These are phyloP conservation scores for Patagioenas fasciata DNA, from an alignment of 2,113 vertebrate genomes.

Conservation along the genomic window DNA sequence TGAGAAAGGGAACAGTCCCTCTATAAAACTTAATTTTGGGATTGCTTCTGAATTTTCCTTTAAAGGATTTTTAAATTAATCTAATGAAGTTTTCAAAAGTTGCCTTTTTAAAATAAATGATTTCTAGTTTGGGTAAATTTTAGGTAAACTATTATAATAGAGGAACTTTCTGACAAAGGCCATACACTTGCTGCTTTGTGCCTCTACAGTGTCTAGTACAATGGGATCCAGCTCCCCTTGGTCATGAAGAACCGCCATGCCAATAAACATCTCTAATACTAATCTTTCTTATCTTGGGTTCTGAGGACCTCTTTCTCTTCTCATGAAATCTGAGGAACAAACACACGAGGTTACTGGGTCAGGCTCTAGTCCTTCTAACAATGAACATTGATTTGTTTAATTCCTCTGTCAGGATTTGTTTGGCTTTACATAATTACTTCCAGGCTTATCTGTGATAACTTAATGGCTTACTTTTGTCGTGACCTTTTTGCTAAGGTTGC, in stretches of 20 bases:
- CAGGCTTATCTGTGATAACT: constrained; percentile 69
- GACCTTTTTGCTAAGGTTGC: constrained; percentile 52
- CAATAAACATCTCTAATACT: constrained; percentile 38
- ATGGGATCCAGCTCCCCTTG: not conserved
- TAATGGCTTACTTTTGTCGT: constrained; percentile 61
- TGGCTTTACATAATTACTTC: constrained; percentile 68
- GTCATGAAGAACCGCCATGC: not conserved
- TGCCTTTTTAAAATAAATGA: not conserved
- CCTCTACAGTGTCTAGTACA: not conserved
- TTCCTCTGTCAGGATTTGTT: constrained; percentile 66
- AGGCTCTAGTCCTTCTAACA: constrained; percentile 54
- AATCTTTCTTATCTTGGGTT: constrained; percentile 44
- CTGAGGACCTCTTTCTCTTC: constrained; percentile 43
- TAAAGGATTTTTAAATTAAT: not conserved
- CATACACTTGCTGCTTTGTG: not conserved
- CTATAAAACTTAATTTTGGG: not conserved
- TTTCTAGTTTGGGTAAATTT: not conserved
- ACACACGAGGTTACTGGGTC: constrained; percentile 49
- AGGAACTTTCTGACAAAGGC: not conserved
- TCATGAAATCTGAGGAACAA: constrained; percentile 57
- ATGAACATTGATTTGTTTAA: constrained; percentile 69
- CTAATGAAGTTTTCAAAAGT: not conserved
- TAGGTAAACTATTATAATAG: not conserved
- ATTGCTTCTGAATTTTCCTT: not conserved
- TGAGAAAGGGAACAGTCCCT: not conserved